Evolutionary conservation across 64 coral and sea anemone genomes (phyloP).

Genomic region (Orbicella faveolata): DNA sequence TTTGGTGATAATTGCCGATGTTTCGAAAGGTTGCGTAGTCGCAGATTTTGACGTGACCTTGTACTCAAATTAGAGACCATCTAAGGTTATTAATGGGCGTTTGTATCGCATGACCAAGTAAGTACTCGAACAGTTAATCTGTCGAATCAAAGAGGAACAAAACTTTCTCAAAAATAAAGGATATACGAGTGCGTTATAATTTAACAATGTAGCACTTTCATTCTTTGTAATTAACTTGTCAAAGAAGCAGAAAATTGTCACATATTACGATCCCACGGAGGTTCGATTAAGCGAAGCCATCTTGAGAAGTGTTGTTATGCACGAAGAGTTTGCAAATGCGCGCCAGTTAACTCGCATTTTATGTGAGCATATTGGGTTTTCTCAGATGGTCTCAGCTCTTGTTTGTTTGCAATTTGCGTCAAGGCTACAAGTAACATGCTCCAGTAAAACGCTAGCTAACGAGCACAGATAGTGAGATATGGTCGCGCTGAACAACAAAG

Average conservation of each 20-base stretch:
- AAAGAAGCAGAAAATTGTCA: background rate
- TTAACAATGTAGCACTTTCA: background rate
- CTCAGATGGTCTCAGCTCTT: background rate
- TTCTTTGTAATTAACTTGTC: constrained; percentile 7
- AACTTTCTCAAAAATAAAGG: background rate
- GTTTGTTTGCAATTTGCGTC: constrained; percentile 33
- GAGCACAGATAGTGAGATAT: background rate
- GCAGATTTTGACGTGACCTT: constrained; percentile 1
- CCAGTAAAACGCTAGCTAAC: background rate
- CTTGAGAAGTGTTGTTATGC: background rate
- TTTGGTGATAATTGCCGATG: constrained; percentile 32
- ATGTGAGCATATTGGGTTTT: constrained; percentile 27
- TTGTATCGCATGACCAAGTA: constrained; percentile 18
- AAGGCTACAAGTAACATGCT: background rate
- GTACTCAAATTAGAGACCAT: background rate
- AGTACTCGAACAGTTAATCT: constrained; percentile 13
- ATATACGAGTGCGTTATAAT: background rate
- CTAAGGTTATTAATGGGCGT: constrained; percentile 9
- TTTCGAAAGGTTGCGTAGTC: constrained; percentile 4
- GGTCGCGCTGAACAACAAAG: background rate
- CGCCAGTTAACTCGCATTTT: background rate
- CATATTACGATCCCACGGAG: background rate
- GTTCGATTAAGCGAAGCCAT: background rate
- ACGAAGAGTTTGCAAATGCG: background rate
- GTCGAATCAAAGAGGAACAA: background rate